A percentile compares a stretch with the other conserved stretches of the same genome.
phyloP scores from a whole-genome alignment of 2,888 invertebrate genomes.

The Hyalella azteca region DNA sequence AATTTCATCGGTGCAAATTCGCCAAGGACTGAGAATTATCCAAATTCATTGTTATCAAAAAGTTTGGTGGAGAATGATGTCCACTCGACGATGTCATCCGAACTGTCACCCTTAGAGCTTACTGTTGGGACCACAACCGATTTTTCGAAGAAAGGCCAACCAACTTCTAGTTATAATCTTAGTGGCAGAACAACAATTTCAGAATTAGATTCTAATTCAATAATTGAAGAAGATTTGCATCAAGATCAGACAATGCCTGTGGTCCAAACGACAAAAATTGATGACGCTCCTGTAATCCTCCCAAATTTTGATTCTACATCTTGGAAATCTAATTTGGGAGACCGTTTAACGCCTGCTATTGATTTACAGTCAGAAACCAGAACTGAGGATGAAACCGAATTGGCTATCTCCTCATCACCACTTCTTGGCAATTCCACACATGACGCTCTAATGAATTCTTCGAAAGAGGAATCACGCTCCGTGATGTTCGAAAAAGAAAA shows the following conservation, averaged over 20 bases:
- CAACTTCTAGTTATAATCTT: no score
- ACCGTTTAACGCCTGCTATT: neutral
- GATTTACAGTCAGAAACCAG: neutral
- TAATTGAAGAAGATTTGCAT: neutral
- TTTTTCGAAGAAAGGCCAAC: no score
- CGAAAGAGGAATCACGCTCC: neutral
- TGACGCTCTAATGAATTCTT: neutral
- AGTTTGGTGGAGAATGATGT: no score
- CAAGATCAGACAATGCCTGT: neutral
- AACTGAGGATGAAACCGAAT: neutral
- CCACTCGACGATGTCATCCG: no score
- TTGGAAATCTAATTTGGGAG: neutral
- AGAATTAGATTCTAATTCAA: neutral
- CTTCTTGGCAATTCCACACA: neutral
- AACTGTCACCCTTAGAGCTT: no score
- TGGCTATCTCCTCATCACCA: neutral
- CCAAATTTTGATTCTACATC: neutral
- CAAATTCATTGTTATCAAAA: no score
- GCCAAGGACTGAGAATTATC: no score
- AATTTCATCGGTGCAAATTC: no score
- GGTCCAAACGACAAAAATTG: neutral
- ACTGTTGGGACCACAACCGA: no score
- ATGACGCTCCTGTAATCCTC: neutral
- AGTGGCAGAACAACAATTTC: no score
- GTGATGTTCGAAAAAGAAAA: neutral